Base-by-base conservation (phyloP, 1,140 invertebrate species). In the Diabrotica virgifera region DNA sequence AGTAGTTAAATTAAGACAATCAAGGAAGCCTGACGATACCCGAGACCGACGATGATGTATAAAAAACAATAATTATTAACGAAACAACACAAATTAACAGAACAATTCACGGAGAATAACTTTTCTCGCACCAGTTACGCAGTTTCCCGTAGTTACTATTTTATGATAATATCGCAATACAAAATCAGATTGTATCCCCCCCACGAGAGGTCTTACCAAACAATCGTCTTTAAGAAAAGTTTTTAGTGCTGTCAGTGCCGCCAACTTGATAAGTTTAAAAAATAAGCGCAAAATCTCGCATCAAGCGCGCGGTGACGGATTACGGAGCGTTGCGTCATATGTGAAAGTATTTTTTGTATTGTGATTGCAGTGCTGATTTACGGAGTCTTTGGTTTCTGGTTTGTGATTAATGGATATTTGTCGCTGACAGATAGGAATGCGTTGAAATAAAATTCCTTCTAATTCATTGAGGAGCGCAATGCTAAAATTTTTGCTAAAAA, bases 41-140 rank as follows among this genome's bases (percentile, higher is more conserved):
- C n/a, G n/a, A 46, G 8, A 46, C 40, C 40, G 40, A 46, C n/a
- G 8, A 3, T 46, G 40, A 8, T 46, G 8, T n/a, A n/a, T 46
- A 10, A 46, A 46, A 46, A 46, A 46, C 40, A 46, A 46, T 46
- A 46, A 46, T 57, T 57, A 12, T 38, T 60, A 52, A 60, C 52
- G 59, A 52, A 51, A 60, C 59, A 60, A 50, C 59, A 40, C 14
- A 60, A 60, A 60, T 60, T 60, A 60, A 52, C 12, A 14, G n/a
- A 36, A 60, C 24, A 51, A 51, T 60, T 52, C 59, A 24, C 46
- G 46, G 59, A 60, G 12, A 36, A 38, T 60, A 51, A 24, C 46
- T 52, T 35, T 55, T 5, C 59, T 60, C 59, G 59, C 59, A 52
- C 59, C 59, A 60, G 40, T 60, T 60, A 51, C 13, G 38, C 59